Conservation (phyloP, 2,888 invertebrate species). For the Hedychridium roseum region DNA sequence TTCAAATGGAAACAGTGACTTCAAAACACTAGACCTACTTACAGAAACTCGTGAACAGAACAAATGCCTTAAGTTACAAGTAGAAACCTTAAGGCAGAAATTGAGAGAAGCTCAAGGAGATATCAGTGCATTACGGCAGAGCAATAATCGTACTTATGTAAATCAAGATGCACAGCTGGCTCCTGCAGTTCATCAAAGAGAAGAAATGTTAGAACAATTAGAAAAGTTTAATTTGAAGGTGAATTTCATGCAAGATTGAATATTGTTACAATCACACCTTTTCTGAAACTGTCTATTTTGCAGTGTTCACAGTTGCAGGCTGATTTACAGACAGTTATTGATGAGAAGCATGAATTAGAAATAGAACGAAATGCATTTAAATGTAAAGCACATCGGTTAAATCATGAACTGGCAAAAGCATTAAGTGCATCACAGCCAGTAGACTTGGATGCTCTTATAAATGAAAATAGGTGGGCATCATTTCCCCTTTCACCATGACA, state of each 20-base stretch:
- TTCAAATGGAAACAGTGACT: slow-evolving; percentile 38
- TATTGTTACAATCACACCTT: neutral
- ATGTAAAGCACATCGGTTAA: slow-evolving; percentile 82
- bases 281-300: slow-evolving; percentile 30
- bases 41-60: slow-evolving; percentile 66
- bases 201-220: slow-evolving; percentile 73
- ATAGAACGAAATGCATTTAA: slow-evolving; percentile 85
- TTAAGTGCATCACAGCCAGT: slow-evolving; percentile 69
- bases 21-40: slow-evolving; percentile 47
- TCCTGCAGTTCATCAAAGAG: slow-evolving; percentile 70
- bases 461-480: slow-evolving; percentile 76
- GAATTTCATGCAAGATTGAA: slow-evolving; percentile 14
- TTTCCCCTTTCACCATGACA: too few species aligned
- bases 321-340: slow-evolving; percentile 80
- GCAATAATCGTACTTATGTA: slow-evolving; percentile 52
- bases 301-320: slow-evolving; percentile 78
- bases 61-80: slow-evolving; percentile 68
- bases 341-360: slow-evolving; percentile 85
- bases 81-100: slow-evolving; percentile 77
- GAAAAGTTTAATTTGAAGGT: slow-evolving; percentile 74
- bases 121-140: slow-evolving; percentile 70
- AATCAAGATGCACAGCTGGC: slow-evolving; percentile 33
- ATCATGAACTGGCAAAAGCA: slow-evolving; percentile 80
- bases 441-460: slow-evolving; percentile 81
- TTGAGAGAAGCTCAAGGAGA: slow-evolving; percentile 77